These are phyloP conservation scores for Ladona fulva DNA, from an alignment of 1,140 invertebrate genomes.

Conservation along the genomic window DNA sequence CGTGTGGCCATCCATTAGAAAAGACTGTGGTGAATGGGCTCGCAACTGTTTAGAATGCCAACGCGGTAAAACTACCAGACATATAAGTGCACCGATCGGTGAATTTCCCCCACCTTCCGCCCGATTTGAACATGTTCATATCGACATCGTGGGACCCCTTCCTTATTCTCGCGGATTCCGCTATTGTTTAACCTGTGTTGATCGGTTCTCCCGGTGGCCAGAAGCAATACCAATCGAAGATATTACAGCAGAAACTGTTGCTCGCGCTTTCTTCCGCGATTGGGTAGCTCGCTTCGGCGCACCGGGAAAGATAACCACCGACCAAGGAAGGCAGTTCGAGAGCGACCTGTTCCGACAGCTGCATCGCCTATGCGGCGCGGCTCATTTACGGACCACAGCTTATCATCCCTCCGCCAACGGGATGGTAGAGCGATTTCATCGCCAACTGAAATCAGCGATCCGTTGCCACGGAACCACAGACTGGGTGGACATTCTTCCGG, in stretches of 20 bases:
- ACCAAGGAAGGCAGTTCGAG: constrained; percentile 34
- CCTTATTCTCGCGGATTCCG: constrained; percentile 28
- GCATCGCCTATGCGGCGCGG: no score
- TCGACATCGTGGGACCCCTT: constrained; percentile 37
- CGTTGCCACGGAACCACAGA: constrained; percentile 15
- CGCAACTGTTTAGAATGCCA: constrained; percentile 21
- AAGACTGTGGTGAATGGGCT: constrained; percentile 23
- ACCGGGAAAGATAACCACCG: constrained; percentile 29
- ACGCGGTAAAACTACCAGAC: neutral
- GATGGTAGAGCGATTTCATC: constrained; percentile 12
- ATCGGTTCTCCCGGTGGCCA: constrained; percentile 37
- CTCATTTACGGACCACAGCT: constrained; percentile 13
- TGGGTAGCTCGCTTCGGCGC: constrained; percentile 33
- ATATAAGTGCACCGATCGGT: constrained; percentile 19
- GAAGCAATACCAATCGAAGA: constrained; percentile 34
- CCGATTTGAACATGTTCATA: constrained; percentile 29
- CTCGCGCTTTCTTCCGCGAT: constrained; percentile 27
- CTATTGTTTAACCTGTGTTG: constrained; percentile 37
- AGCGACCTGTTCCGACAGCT: constrained; percentile 16
- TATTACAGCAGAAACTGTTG: constrained; percentile 32
- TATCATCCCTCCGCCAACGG: constrained; percentile 21
- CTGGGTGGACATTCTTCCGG: constrained; percentile 25
- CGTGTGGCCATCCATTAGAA: constrained; percentile 23
- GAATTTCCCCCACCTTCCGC: constrained; percentile 2
- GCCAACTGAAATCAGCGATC: constrained; percentile 4